phyloP scores from a whole-genome alignment of 1,140 invertebrate species.

The Coboldia fuscipes region DNA sequence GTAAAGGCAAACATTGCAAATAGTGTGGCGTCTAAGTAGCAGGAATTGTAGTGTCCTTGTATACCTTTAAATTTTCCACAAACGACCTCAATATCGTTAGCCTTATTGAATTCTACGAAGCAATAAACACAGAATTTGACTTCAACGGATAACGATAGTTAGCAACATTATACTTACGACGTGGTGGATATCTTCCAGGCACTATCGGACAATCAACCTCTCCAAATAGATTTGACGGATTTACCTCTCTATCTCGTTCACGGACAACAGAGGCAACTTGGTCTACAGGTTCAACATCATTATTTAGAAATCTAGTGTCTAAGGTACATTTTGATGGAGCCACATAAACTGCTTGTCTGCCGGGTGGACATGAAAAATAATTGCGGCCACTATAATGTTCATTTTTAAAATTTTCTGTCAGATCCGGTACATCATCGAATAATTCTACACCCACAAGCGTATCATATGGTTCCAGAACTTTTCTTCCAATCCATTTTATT shows the following conservation, averaged over 20 bases:
- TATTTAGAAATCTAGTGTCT: conserved; percentile 54
- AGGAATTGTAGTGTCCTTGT: conserved; percentile 95
- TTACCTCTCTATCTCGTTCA: conserved; percentile 3
- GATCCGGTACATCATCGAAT: conserved; percentile 45
- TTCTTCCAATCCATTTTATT: conserved; percentile 74
- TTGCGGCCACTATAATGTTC: conserved; percentile 47
- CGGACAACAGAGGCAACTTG: background rate
- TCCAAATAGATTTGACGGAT: conserved; percentile 11
- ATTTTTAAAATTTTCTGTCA: conserved; percentile 41
- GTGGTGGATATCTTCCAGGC: conserved; percentile 52
- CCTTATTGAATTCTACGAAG: conserved; percentile 13
- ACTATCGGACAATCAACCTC: conserved; percentile 53
- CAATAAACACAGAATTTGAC: background rate
- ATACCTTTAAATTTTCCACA: conserved; percentile 71
- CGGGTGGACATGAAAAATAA: conserved; percentile 46
- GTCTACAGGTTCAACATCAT: conserved; percentile 11
- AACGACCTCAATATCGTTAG: conserved; percentile 37
- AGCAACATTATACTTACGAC: conserved; percentile 24
- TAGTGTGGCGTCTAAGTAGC: conserved; percentile 89
- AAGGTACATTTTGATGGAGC: conserved; percentile 50
- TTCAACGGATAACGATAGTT: background rate
- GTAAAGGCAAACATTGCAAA: conserved; percentile 96
- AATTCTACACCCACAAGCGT: conserved; percentile 34
- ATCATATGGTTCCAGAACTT: conserved; percentile 10
- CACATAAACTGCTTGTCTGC: conserved; percentile 50